Base-by-base conservation (phyloP, 2,888 invertebrate species). In the Chloromyia formosa region DNA sequence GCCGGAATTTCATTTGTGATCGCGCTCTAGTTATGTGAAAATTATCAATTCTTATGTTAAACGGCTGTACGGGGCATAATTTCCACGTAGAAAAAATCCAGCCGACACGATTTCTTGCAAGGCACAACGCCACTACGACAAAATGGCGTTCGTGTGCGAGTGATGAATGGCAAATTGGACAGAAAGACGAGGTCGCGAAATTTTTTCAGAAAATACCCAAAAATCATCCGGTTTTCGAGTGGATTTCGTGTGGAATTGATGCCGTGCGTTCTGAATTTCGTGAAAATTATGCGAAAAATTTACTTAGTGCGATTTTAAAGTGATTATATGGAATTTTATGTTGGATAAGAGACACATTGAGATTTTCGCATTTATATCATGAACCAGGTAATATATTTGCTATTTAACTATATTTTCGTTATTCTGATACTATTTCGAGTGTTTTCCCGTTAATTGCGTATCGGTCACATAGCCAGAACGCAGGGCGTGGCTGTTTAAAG, bases 351-450 rank as follows among this genome's bases (percentile, higher is more conserved):
- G 56, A 42, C 40, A 49, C 61, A 40, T 45, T 58, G 45, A 73
- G 27, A 73, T 73, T 61, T 60, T 61, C 45, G 42, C 45, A 45
- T 45, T 82, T 81, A 82, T 84, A 84, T 82, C 82, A 84, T 84
- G 84, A 84, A 82, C 82, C 84, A 84, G 84, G 84, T 84, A 82
- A 84, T 80, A 80, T 77, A 80, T 58, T 78, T 79, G 79, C 80
- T 78, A 79, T 80, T 80, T 79, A 76, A 77, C 9, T 79, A 80
- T 74, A 78, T 78, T 79, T 81, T 77, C 56, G 79, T 80, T 58
- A 68, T 45, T 45, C 64, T 35, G 22, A 61, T 20, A 53, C 23
- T 61, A 20, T 40, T 22, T 16, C 61, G 53, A 69, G 18, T 69
- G 35, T 49, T 62, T 69, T 40, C 1, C 49, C 61, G 62, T 73